Evolutionary conservation across 2,888 invertebrate genomes (phyloP), one percentile per base, ranked within the genome.

Genomic region (Trichopoda pennipes): DNA sequence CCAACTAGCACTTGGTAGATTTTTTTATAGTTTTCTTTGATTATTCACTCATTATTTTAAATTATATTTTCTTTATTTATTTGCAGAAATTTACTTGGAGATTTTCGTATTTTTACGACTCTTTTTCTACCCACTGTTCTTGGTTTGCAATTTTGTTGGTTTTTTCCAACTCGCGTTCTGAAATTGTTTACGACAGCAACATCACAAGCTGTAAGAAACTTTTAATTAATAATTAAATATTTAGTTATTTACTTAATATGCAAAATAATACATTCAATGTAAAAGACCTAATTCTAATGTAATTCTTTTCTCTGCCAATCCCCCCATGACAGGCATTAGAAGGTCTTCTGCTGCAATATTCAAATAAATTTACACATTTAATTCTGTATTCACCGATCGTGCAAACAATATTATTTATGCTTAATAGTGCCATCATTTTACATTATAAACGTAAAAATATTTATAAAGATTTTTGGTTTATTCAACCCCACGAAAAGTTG

Each of bases 381-480:
- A 56, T 89, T 17, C 35, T 70, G 7, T 55, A 84, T 4, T 88
- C 88, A 0, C 77, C 79, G n/a, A 7, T 61, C 0, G 21, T 86
- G 3, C 87, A 88, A 73, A 87, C 87, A 3, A 21, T 87, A 21
- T 10, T 89, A 16, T 90, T 90, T 74, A 90, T 90, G 90, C 23
- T 82, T 19, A 86, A 85, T 76, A 90, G 89, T 51, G 76, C 86
- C 1, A 32, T 88, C 14, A 84, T 89, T 17, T 66, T 90, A 47
- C 85, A 88, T 53, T 85, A 85, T 44, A 85, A 85, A 19, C 85
- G 84, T 14, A 79, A 63, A 0, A 53, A 81, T 16, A 76, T 81
- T 44, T 84, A 85, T 28, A 86, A 85, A 21, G 86, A 85, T 4
- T 88, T 88, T 68, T 90, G 90, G 90, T 86, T 89, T 38, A 81